Conservation (phyloP, 2,888 invertebrate species). For the Erebia palarica region DNA sequence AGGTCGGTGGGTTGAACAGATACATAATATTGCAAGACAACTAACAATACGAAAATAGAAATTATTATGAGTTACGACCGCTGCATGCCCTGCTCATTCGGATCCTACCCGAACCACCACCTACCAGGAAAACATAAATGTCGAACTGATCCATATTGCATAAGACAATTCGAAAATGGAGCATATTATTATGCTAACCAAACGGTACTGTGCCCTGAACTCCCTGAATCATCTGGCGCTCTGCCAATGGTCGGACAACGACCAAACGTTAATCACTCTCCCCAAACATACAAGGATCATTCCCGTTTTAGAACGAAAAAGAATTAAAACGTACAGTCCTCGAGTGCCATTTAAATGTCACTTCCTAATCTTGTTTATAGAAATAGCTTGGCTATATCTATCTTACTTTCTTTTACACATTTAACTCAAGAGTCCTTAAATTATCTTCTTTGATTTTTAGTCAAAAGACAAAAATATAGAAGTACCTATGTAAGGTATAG, state of each 20-base stretch:
- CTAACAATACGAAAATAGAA: no score
- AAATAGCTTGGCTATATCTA: constrained; percentile 4
- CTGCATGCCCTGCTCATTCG: no score
- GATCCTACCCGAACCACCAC: background rate
- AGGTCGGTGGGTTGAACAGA: no score
- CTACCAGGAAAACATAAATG: constrained; percentile 21
- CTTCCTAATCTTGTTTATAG: constrained; percentile 28
- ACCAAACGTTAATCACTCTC: constrained; percentile 48
- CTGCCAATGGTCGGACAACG: constrained; percentile 69
- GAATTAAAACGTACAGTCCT: constrained; percentile 51
- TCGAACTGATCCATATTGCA: constrained; percentile 22
- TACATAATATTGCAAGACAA: no score
- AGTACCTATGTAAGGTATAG: no score
- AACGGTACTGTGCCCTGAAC: constrained; percentile 23
- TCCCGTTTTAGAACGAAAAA: constrained; percentile 66
- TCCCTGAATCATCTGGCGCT: constrained; percentile 53
- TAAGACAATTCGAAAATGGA: constrained; percentile 34
- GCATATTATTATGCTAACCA: constrained; percentile 23
- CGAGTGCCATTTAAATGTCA: constrained; percentile 47
- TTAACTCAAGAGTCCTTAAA: no score
- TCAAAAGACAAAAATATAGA: no score
- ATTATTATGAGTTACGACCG: no score
- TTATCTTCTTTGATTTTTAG: no score
- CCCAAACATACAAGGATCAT: constrained; percentile 47
- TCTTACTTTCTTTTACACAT: background rate